phyloP scores from a whole-genome alignment of 2,113 vertebrate genomes.

The Spermophilus dauricus region DNA sequence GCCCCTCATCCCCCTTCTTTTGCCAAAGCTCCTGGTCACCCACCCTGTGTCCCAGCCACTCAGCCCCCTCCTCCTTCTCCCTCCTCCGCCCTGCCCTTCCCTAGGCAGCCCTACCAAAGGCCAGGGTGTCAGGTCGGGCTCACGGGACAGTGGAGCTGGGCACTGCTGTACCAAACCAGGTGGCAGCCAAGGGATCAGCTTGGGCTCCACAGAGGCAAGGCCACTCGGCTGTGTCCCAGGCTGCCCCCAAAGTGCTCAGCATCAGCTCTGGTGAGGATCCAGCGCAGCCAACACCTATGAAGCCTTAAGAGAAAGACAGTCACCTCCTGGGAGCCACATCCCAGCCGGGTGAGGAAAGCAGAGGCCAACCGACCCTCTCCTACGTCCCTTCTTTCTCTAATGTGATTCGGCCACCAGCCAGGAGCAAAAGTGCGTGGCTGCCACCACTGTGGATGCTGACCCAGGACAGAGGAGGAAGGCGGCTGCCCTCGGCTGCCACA shows the following conservation, averaged over 20 bases:
- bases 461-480: background rate
- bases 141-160: background rate
- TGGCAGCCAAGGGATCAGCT: background rate
- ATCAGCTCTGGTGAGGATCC: background rate
- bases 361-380: background rate
- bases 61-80: background rate
- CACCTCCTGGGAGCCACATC: background rate
- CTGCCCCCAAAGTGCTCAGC: background rate
- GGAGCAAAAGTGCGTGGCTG: background rate
- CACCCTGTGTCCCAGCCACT: background rate
- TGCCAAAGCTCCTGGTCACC: constrained; percentile 63
- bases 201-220: background rate
- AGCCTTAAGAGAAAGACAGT: background rate
- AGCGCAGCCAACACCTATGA: background rate
- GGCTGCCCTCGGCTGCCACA: background rate
- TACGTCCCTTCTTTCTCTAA: background rate
- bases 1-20: background rate
- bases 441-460: rapidly evolving
- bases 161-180: background rate
- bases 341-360: background rate
- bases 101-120: background rate
- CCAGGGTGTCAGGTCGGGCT: background rate
- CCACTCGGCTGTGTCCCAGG: too few relatives aligned
- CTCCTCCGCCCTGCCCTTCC: background rate
- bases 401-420: background rate